These are phyloP conservation scores for Monopis laevigella DNA, from an alignment of 2,888 invertebrate species.

Conservation along the genomic window DNA sequence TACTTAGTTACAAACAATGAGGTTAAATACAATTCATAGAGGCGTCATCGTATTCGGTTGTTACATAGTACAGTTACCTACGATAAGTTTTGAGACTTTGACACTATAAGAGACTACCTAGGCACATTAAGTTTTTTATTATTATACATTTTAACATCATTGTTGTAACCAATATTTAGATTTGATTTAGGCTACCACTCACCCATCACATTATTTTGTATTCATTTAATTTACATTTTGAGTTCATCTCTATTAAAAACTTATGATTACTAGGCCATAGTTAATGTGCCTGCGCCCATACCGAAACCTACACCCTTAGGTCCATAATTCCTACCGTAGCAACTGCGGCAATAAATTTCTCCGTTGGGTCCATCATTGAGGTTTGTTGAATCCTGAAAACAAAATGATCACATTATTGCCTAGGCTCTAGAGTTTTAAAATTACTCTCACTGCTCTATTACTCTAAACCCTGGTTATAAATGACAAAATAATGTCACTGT, in stretches of 20 bases:
- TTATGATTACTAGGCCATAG: slow-evolving; percentile 75
- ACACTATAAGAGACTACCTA: too few species aligned
- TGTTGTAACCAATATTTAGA: too few species aligned
- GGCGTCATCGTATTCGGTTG: too few species aligned
- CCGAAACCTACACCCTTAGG: slow-evolving; percentile 92
- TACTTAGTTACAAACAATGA: slow-evolving; percentile 25
- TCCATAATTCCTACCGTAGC: slow-evolving; percentile 88
- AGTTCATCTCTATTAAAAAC: slow-evolving; percentile 7
- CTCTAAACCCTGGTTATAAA: too few species aligned
- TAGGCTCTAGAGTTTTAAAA: too few species aligned
- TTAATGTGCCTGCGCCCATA: slow-evolving; percentile 88
- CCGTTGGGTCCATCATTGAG: slow-evolving; percentile 92
- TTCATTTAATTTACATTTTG: not conserved
- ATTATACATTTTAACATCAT: too few species aligned
- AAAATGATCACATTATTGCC: slow-evolving; percentile 12
- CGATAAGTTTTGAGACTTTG: too few species aligned
- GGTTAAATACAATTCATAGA: too few species aligned
- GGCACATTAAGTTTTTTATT: too few species aligned
- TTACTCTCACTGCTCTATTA: too few species aligned
- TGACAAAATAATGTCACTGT: too few species aligned
- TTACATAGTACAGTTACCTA: too few species aligned
- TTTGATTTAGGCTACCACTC: slow-evolving; percentile 54
- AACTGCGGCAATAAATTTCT: slow-evolving; percentile 92
- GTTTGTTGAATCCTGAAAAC: slow-evolving; percentile 82
- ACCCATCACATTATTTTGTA: slow-evolving; percentile 18